These are phyloP conservation scores for Thecophora atra DNA, from an alignment of 2,888 invertebrate species.

Conservation along the genomic window DNA sequence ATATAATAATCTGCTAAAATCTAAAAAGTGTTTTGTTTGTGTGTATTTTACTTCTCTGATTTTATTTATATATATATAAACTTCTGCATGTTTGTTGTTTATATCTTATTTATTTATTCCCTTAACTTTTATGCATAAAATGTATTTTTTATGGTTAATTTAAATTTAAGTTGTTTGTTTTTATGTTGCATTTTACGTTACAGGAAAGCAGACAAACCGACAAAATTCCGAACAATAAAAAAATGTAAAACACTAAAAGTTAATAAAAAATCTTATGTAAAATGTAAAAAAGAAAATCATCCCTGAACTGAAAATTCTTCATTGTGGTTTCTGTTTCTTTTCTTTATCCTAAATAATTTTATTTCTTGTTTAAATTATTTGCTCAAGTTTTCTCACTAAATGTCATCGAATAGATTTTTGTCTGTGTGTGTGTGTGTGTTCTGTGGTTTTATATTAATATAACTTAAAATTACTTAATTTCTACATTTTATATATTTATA, in stretches of 20 bases:
- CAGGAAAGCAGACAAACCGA: constrained; percentile 25
- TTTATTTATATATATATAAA: constrained; percentile 34
- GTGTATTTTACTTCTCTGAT: constrained; percentile 19
- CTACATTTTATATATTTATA: constrained; percentile 44
- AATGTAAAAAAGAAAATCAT: constrained; percentile 41
- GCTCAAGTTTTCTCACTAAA: constrained; percentile 30
- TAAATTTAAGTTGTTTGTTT: constrained; percentile 22
- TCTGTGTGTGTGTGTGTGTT: constrained; percentile 34
- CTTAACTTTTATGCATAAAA: constrained; percentile 30
- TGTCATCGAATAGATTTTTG: constrained; percentile 37
- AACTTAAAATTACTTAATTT: constrained; percentile 41
- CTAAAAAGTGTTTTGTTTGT: constrained; percentile 33
- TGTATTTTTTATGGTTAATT: constrained; percentile 30
- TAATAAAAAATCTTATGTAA: constrained; percentile 19
- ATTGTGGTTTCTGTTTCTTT: constrained; percentile 39
- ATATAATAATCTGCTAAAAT: constrained; percentile 35
- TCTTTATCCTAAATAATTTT: constrained; percentile 36
- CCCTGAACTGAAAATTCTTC: constrained; percentile 44
- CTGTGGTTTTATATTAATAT: constrained; percentile 26
- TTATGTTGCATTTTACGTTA: constrained; percentile 20
- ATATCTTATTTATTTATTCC: constrained; percentile 28
- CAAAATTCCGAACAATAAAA: constrained; percentile 10
- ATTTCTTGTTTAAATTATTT: constrained; percentile 31
- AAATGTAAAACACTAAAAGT: constrained; percentile 18
- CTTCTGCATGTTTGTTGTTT: constrained; percentile 19